These are phyloP conservation scores for Tylochromis polylepis DNA, from an alignment of 2,113 vertebrate genomes.

Conservation along the genomic window DNA sequence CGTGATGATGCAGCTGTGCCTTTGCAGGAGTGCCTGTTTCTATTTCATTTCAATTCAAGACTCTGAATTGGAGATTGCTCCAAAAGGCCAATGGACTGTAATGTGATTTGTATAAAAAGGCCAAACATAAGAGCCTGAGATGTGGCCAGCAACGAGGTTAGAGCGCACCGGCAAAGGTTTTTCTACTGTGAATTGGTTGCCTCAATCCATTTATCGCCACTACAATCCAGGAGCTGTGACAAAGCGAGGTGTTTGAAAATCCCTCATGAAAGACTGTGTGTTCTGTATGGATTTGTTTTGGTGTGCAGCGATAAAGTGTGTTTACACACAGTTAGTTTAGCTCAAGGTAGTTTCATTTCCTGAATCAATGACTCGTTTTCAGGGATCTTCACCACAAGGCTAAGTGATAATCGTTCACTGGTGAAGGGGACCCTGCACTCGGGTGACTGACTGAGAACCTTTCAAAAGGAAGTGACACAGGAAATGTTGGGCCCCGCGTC, in stretches of 20 bases:
- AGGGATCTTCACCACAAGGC: conserved; percentile 4
- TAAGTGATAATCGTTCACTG: conserved; percentile 3
- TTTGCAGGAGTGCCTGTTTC: background rate
- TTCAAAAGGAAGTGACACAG: background rate
- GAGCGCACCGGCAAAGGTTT: conserved; percentile 12
- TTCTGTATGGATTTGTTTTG: conserved; percentile 41
- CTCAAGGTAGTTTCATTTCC: conserved; percentile 56
- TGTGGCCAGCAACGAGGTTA: conserved; percentile 14
- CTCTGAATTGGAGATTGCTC: background rate
- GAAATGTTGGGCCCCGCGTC: background rate
- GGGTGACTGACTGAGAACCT: background rate
- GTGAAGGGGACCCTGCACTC: background rate
- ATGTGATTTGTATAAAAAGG: conserved; percentile 48
- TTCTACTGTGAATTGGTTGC: conserved; percentile 26
- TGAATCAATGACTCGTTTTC: conserved; percentile 44
- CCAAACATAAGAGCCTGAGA: conserved; percentile 13
- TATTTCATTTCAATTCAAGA: background rate
- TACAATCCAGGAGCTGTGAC: background rate
- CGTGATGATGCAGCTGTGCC: background rate
- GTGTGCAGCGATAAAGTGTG: conserved; percentile 3
- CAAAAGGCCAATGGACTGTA: conserved; percentile 18
- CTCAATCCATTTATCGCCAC: conserved; percentile 47
- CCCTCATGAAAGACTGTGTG: background rate
- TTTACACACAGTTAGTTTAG: conserved; percentile 27
- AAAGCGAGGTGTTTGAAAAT: conserved; percentile 9